Evolutionary conservation across 1,140 invertebrate genomes (phyloP).

Genomic region (Nasonia vitripennis): DNA sequence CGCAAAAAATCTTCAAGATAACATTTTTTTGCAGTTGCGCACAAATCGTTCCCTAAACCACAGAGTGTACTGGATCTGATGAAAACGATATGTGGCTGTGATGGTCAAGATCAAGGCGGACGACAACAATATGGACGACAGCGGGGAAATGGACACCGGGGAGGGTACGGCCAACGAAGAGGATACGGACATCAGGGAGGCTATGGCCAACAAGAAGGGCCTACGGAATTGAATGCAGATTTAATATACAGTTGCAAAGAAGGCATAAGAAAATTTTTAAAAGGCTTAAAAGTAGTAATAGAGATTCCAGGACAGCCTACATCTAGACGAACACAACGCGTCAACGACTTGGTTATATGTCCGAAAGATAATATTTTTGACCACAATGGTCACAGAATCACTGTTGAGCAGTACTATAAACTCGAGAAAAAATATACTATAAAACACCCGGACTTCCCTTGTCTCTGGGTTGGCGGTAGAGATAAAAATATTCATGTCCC

Average conservation of each 20-base stretch:
- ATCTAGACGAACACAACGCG: conserved; percentile 72
- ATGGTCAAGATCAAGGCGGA: neutral
- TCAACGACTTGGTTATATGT: conserved; percentile 72
- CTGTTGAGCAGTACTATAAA: conserved; percentile 76
- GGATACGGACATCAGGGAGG: conserved; percentile 27
- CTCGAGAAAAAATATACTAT: conserved; percentile 72
- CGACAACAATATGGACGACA: neutral
- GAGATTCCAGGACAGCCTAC: conserved; percentile 70
- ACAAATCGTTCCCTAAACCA: conserved; percentile 80
- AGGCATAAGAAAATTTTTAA: conserved; percentile 56
- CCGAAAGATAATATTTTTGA: conserved; percentile 69
- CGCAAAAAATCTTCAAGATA: neutral
- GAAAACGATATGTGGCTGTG: conserved; percentile 29
- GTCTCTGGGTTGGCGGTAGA: conserved; percentile 74
- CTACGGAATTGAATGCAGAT: neutral
- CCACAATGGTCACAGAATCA: conserved; percentile 64
- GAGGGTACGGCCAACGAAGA: conserved; percentile 15
- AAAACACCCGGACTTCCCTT: conserved; percentile 77
- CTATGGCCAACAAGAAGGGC: neutral
- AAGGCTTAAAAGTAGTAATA: conserved; percentile 72
- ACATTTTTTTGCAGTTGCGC: conserved; percentile 74
- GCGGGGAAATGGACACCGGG: conserved; percentile 32
- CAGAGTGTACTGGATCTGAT: conserved; percentile 72
- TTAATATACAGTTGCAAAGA: neutral
- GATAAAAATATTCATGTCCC: conserved; percentile 68